A percentile compares a stretch with the other conserved stretches of the same genome.
phyloP scores from a whole-genome alignment of 92 coral and sea anemone genomes.

The Bergia puertoricense region DNA sequence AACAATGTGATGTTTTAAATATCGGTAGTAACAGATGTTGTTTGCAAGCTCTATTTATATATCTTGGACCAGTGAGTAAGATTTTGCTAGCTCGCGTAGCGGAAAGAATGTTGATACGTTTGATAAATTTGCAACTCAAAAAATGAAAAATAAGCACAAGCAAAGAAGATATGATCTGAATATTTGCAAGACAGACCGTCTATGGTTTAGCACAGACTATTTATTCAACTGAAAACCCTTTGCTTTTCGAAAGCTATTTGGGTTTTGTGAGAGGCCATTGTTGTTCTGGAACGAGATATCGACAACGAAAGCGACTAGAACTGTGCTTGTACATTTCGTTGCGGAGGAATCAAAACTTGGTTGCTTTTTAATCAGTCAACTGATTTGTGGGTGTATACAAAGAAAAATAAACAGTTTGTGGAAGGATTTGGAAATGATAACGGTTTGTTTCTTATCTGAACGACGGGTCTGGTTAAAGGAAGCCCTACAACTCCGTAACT shows the following conservation, averaged over 20 bases:
- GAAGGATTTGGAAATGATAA: constrained; percentile 18
- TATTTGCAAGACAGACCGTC: constrained; percentile 31
- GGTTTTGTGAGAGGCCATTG: neutral
- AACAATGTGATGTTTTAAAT: neutral
- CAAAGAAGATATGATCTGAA: constrained; percentile 23
- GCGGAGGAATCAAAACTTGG: neutral
- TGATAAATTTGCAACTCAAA: constrained; percentile 12
- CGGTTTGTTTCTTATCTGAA: constrained; percentile 14
- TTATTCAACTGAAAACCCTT: neutral
- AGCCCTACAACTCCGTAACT: neutral
- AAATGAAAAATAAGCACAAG: constrained; percentile 9
- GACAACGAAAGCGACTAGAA: constrained; percentile 1
- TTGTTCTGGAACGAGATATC: neutral
- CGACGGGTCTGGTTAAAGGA: neutral
- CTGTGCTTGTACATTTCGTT: constrained; percentile 12
- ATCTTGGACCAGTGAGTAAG: neutral
- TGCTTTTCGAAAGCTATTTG: constrained; percentile 5
- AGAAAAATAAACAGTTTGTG: constrained; percentile 40
- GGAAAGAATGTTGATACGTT: constrained; percentile 6
- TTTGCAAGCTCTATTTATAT: neutral
- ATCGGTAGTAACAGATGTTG: neutral
- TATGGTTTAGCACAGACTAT: neutral
- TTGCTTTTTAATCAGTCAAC: constrained; percentile 13
- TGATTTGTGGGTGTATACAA: constrained; percentile 31
- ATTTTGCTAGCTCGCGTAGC: constrained; percentile 1